Evolutionary conservation across 2,797 vertebrate species (phyloP).

Genomic region (Phaenicophaeus curvirostris): DNA sequence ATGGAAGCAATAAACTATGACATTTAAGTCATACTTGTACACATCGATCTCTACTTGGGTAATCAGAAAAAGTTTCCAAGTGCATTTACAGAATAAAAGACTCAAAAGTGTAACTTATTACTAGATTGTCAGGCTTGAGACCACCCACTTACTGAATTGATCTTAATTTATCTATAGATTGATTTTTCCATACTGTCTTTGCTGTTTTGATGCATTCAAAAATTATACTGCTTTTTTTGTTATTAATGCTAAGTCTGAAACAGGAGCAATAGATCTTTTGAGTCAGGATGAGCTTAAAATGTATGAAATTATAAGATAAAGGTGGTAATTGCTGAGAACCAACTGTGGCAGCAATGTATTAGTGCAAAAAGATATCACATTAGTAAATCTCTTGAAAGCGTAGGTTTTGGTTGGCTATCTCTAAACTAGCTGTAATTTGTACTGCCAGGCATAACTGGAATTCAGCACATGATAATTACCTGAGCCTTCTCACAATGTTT

Average conservation of each 20-base stretch:
- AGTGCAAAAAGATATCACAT: neutral
- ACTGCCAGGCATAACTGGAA: neutral
- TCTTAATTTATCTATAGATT: slow-evolving; percentile 17
- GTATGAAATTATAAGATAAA: neutral
- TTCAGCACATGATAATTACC: neutral
- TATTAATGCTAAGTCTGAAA: neutral
- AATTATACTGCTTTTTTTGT: neutral
- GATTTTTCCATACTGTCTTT: neutral
- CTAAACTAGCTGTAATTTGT: neutral
- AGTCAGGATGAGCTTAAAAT: neutral
- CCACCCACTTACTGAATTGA: slow-evolving; percentile 19
- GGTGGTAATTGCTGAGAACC: neutral
- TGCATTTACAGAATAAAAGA: slow-evolving; percentile 50
- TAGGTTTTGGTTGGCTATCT: neutral
- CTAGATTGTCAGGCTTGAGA: neutral
- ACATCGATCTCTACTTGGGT: neutral
- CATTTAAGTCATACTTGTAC: neutral
- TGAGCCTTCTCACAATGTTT: neutral
- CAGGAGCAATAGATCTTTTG: neutral
- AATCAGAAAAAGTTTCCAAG: slow-evolving; percentile 54
- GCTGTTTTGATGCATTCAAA: neutral
- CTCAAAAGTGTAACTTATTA: neutral
- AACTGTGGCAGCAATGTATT: neutral
- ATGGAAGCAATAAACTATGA: neutral
- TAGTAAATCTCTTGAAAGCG: neutral